phyloP scores from a whole-genome alignment of 35 echinoderm and acorn worm species.

The Acanthaster planci region DNA sequence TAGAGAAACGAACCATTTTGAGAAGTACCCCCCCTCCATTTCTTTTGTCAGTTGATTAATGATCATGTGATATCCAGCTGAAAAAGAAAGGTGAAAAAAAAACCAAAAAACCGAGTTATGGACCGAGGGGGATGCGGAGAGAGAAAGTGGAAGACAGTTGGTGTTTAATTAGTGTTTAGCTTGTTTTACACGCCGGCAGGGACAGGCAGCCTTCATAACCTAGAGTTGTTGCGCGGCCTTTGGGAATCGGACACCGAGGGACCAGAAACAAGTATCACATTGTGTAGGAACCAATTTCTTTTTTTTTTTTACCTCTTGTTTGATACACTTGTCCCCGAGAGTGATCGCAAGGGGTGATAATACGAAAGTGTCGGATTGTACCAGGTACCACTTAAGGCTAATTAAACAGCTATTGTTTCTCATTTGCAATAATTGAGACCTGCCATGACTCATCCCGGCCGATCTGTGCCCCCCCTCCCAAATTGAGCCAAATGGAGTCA shows the following conservation, averaged over 20 bases:
- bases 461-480: neutral
- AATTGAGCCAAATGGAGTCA: too few relatives aligned
- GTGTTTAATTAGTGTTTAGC: constrained; percentile 32
- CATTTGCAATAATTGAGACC: neutral
- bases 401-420: constrained; percentile 24
- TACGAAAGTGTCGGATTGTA: neutral
- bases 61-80: neutral
- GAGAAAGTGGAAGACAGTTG: neutral
- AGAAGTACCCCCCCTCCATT: too few relatives aligned
- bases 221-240: neutral
- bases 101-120: neutral
- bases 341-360: neutral
- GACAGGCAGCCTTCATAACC: neutral
- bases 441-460: neutral
- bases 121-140: neutral
- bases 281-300: too few relatives aligned
- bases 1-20: too few relatives aligned
- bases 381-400: constrained; percentile 10
- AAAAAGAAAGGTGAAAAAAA: too few relatives aligned
- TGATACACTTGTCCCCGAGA: neutral
- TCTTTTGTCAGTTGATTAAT: neutral
- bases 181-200: constrained; percentile 5
- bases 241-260: neutral
- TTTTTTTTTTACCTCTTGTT: neutral
- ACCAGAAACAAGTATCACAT: neutral